Percentiles rank a stretch among this genome's conserved stretches.
Conservation (phyloP, 2,888 invertebrate genomes). For the Netelia inedita region DNA sequence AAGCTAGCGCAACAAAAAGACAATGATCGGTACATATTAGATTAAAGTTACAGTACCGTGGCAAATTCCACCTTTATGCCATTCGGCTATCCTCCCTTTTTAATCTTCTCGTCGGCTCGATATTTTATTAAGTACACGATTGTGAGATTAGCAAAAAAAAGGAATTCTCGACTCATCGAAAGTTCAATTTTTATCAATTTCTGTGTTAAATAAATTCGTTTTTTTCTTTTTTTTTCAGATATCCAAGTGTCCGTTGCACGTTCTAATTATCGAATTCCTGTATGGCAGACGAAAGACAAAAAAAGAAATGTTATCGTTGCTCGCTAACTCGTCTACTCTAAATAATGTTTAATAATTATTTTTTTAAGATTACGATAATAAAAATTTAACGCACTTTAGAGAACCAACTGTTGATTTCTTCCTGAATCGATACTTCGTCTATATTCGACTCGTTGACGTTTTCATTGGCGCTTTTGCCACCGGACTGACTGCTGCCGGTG, state of each 20-base stretch:
- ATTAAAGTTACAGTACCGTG: slow-evolving; percentile 17
- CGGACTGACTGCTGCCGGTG: slow-evolving; percentile 73
- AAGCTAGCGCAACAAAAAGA: slow-evolving; percentile 14
- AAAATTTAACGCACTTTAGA: slow-evolving; percentile 78
- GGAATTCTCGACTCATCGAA: slow-evolving; percentile 26
- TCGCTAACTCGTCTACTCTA: neutral
- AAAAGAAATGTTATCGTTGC: neutral
- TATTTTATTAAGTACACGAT: slow-evolving; percentile 61
- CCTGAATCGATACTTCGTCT: slow-evolving; percentile 86
- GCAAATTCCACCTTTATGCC: neutral
- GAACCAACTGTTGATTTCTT: slow-evolving; percentile 83
- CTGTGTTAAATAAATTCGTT: slow-evolving; percentile 14
- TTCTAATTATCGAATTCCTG: slow-evolving; percentile 64
- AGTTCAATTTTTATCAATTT: slow-evolving; percentile 5
- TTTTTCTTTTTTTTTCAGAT: neutral
- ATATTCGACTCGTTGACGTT: slow-evolving; percentile 87
- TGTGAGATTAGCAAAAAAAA: slow-evolving; percentile 39
- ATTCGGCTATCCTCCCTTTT: neutral
- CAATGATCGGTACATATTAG: neutral
- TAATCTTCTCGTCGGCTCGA: neutral
- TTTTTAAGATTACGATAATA: neutral
- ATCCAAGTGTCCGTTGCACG: neutral
- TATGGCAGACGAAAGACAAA: neutral
- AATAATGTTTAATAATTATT: slow-evolving; percentile 2
- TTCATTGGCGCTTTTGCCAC: slow-evolving; percentile 73